Percentiles rank a stretch among this genome's conserved stretches.
Evolutionary conservation across 2,797 vertebrate genomes (phyloP).

Genomic region (Sandelia bainsii): DNA sequence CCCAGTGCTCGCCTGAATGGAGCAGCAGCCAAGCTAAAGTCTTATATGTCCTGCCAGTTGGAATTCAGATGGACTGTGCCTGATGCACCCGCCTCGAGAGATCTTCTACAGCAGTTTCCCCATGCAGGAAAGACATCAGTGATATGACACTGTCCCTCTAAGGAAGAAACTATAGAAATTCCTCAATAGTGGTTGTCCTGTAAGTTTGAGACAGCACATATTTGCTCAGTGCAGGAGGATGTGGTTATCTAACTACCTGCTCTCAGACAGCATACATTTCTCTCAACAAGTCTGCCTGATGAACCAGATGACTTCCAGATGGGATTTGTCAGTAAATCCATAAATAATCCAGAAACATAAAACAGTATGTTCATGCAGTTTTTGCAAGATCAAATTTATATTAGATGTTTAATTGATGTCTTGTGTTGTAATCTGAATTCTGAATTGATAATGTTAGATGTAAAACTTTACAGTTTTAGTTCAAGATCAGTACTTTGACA

Average conservation of each 20-base stretch:
- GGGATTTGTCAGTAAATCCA: slow-evolving; percentile 52
- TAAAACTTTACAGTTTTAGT: no score
- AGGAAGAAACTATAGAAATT: slow-evolving; percentile 47
- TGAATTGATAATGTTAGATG: neutral
- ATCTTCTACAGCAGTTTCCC: slow-evolving; percentile 41
- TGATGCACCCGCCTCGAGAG: neutral
- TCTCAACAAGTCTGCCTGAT: slow-evolving; percentile 35
- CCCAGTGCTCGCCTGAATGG: slow-evolving; percentile 3
- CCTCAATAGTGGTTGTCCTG: slow-evolving; percentile 25
- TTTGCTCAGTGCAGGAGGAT: slow-evolving; percentile 38
- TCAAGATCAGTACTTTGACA: neutral
- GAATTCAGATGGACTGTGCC: slow-evolving; percentile 22
- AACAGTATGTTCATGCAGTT: neutral
- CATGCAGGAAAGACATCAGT: slow-evolving; percentile 50
- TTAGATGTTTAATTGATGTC: slow-evolving; percentile 4
- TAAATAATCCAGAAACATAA: slow-evolving; percentile 46
- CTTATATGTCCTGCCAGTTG: slow-evolving; percentile 52
- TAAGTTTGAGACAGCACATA: slow-evolving; percentile 37
- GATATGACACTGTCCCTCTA: slow-evolving; percentile 33
- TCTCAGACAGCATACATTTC: slow-evolving; percentile 35
- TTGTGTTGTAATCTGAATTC: neutral
- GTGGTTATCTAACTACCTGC: slow-evolving; percentile 71
- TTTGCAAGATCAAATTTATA: neutral
- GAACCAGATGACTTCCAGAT: slow-evolving; percentile 69
- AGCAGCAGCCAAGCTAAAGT: slow-evolving; percentile 35